These are phyloP conservation scores for Bombus vancouverensis DNA, from an alignment of 1,140 invertebrate species.

Conservation along the genomic window DNA sequence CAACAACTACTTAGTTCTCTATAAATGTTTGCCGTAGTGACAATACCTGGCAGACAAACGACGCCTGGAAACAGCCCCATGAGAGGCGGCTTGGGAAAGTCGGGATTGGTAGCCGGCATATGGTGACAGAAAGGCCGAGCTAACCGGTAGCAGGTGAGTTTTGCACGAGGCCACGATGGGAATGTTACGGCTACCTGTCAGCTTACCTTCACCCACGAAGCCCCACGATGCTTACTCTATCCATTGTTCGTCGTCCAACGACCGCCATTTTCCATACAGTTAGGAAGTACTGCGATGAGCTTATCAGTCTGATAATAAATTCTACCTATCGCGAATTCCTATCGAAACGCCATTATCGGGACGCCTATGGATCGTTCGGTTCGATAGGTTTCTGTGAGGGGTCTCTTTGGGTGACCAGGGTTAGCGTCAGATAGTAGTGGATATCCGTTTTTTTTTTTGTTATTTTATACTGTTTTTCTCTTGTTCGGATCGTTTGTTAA, in stretches of 20 bases:
- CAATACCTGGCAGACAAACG: neutral
- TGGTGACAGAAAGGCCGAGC: conserved; percentile 61
- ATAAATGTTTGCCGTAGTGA: conserved; percentile 16
- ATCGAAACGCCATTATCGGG: conserved; percentile 50
- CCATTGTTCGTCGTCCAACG: conserved; percentile 63
- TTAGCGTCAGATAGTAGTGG: too few relatives aligned
- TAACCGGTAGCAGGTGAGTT: conserved; percentile 78
- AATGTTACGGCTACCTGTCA: conserved; percentile 76
- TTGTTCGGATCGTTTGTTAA: neutral
- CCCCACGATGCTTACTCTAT: conserved; percentile 56
- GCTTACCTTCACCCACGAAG: conserved; percentile 55
- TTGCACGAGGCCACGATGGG: conserved; percentile 70
- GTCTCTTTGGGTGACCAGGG: neutral
- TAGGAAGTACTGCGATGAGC: conserved; percentile 48
- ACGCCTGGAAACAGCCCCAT: conserved; percentile 20
- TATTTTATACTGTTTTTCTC: neutral
- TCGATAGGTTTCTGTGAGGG: neutral
- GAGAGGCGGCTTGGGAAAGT: conserved; percentile 59
- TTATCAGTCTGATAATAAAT: conserved; percentile 56
- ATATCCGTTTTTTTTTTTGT: neutral
- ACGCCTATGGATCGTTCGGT: conserved; percentile 24
- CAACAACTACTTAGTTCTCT: neutral
- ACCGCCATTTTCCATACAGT: conserved; percentile 42
- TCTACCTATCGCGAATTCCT: conserved; percentile 57
- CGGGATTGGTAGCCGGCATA: conserved; percentile 66